Percentiles rank a stretch among this genome's conserved stretches.
These are phyloP conservation scores for Crotalus viridis DNA, from an alignment of 2,113 vertebrate species.

Conservation along the genomic window DNA sequence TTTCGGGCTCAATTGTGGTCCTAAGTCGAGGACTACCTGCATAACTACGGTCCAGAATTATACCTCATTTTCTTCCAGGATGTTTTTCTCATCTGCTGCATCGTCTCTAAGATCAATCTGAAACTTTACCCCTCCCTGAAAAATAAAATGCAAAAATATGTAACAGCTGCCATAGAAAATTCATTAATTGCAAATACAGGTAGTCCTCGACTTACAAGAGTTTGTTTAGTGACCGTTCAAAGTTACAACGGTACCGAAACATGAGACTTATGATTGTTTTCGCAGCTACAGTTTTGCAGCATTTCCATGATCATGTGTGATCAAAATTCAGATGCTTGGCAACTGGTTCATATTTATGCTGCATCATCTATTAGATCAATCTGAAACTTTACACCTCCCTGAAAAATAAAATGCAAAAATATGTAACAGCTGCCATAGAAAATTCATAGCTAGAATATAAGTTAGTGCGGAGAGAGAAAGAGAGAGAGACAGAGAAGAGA, in stretches of 20 bases:
- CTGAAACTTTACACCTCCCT: conserved; percentile 90
- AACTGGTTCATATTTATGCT: background rate
- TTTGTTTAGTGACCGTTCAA: too few relatives aligned
- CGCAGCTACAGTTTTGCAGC: too few relatives aligned
- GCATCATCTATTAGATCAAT: conserved; percentile 71
- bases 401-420: conserved; percentile 35
- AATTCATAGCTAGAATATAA: background rate
- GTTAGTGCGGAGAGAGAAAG: background rate
- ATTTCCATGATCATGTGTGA: too few relatives aligned
- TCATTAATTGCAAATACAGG: too few relatives aligned
- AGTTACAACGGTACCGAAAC: too few relatives aligned
- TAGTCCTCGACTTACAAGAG: too few relatives aligned
- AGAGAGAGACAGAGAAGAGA: background rate
- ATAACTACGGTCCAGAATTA: background rate
- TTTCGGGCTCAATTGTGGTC: background rate
- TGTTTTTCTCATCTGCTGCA: conserved; percentile 53
- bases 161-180: background rate
- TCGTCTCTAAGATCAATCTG: conserved; percentile 78
- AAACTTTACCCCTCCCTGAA: conserved; percentile 86
- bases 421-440: background rate
- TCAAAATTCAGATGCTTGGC: too few relatives aligned
- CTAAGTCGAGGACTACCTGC: background rate
- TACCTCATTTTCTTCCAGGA: conserved; percentile 60
- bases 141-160: conserved; percentile 24
- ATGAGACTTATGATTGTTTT: too few relatives aligned